Evolutionary conservation across 2,888 invertebrate genomes (phyloP).

Genomic region (Melanchra persicariae): DNA sequence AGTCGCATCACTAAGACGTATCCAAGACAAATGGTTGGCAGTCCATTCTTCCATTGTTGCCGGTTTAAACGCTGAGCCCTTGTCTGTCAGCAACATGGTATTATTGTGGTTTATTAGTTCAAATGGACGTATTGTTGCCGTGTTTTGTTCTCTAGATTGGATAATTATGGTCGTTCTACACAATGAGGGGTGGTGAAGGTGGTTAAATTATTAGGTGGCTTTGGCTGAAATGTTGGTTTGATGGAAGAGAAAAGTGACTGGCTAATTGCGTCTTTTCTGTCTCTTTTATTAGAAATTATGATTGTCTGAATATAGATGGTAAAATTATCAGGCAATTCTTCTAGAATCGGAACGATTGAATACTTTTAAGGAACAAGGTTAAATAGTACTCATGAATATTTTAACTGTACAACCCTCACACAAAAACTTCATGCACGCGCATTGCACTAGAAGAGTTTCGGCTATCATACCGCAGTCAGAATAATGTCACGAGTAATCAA

Average conservation of each 20-base stretch:
- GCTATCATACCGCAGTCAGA: too few species aligned
- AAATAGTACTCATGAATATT: too few species aligned
- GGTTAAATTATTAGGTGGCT: conserved; percentile 41
- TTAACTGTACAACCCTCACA: too few species aligned
- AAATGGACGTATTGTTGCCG: conserved; percentile 62
- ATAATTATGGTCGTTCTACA: conserved; percentile 55
- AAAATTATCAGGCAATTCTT: neutral
- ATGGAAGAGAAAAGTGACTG: neutral
- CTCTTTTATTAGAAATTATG: neutral
- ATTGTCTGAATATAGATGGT: neutral
- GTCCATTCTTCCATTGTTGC: conserved; percentile 62
- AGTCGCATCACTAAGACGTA: conserved; percentile 10
- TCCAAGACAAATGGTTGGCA: conserved; percentile 61
- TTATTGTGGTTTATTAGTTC: conserved; percentile 59
- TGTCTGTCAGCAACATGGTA: conserved; percentile 62
- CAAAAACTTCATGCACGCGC: too few species aligned
- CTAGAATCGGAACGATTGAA: too few species aligned
- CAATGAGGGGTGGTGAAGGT: conserved; percentile 34
- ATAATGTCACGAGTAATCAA: too few species aligned
- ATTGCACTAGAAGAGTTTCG: too few species aligned
- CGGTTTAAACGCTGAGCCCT: conserved; percentile 65
- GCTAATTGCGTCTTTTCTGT: conserved; percentile 8
- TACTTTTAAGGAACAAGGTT: too few species aligned
- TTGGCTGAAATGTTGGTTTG: conserved; percentile 22
- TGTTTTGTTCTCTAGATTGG: conserved; percentile 63